phyloP scores from a whole-genome alignment of 2,888 invertebrate genomes.

The Drosophila fulvimacula region DNA sequence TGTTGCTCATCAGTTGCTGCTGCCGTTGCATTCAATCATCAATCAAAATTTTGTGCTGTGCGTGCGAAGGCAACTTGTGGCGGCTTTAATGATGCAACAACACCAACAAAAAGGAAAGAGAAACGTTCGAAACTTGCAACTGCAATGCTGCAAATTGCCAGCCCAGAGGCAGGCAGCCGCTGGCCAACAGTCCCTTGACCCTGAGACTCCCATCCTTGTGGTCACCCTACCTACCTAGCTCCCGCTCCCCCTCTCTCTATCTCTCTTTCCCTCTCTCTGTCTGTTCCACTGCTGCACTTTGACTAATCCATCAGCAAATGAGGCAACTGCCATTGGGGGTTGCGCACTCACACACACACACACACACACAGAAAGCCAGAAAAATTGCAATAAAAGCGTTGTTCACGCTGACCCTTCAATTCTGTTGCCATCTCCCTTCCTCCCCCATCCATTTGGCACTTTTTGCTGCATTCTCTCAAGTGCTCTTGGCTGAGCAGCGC shows the following conservation, averaged over 20 bases:
- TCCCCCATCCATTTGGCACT: constrained; percentile 41
- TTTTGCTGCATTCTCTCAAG: constrained; percentile 66
- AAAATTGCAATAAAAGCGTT: constrained; percentile 62
- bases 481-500: constrained; percentile 47
- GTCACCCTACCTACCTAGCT: not conserved
- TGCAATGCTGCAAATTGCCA: constrained; percentile 47
- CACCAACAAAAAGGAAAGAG: not conserved
- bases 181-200: constrained; percentile 40
- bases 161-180: constrained; percentile 27
- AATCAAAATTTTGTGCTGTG: constrained; percentile 77
- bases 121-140: constrained; percentile 39
- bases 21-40: constrained; percentile 72
- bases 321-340: constrained; percentile 62
- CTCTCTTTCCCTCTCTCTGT: not conserved
- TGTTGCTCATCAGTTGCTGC: constrained; percentile 62
- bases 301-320: constrained; percentile 81
- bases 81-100: constrained; percentile 62
- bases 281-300: constrained; percentile 58
- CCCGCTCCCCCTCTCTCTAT: not conserved
- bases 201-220: constrained; percentile 24
- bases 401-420: constrained; percentile 56
- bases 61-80: constrained; percentile 65
- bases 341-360: constrained; percentile 36
- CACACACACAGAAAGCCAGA: constrained; percentile 1
- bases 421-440: constrained; percentile 6